phyloP scores from a whole-genome alignment of 2,888 invertebrate species.

The Anoncus sp. region DNA sequence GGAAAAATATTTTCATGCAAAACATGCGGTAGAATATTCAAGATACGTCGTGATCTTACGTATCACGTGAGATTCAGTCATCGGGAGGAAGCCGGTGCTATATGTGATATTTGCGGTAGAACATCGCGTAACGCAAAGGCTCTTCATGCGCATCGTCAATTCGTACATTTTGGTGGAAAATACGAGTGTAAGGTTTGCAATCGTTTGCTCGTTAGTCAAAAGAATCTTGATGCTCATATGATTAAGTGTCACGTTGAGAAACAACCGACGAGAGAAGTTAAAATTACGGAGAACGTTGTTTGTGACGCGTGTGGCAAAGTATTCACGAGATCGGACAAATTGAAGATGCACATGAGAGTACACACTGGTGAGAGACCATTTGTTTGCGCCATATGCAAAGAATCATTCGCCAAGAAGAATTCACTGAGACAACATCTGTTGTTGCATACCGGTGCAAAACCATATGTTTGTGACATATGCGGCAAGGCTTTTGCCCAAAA shows the following conservation, averaged over 20 bases:
- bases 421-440: conserved; percentile 79
- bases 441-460: conserved; percentile 79
- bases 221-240: conserved; percentile 82
- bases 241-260: conserved; percentile 76
- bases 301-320: conserved; percentile 82
- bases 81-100: conserved; percentile 54
- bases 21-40: conserved; percentile 59
- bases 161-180: conserved; percentile 79
- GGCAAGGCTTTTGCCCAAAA: conserved; percentile 81
- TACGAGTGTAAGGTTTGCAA: conserved; percentile 80
- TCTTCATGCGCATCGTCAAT: conserved; percentile 78
- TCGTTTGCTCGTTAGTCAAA: conserved; percentile 81
- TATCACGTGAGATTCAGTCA: conserved; percentile 66
- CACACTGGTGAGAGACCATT: conserved; percentile 80
- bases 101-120: conserved; percentile 78
- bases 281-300: conserved; percentile 74
- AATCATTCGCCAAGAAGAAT: conserved; percentile 77
- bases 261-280: neutral
- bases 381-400: conserved; percentile 77
- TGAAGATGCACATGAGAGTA: conserved; percentile 79
- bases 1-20: conserved; percentile 49
- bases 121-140: conserved; percentile 76
- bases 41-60: conserved; percentile 56
- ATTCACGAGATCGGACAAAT: conserved; percentile 75
- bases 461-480: conserved; percentile 81